A percentile compares a stretch with the other conserved stretches of the same genome.
Conservation (phyloP, 2,888 invertebrate genomes). For the Eremobia ochroleuca region DNA sequence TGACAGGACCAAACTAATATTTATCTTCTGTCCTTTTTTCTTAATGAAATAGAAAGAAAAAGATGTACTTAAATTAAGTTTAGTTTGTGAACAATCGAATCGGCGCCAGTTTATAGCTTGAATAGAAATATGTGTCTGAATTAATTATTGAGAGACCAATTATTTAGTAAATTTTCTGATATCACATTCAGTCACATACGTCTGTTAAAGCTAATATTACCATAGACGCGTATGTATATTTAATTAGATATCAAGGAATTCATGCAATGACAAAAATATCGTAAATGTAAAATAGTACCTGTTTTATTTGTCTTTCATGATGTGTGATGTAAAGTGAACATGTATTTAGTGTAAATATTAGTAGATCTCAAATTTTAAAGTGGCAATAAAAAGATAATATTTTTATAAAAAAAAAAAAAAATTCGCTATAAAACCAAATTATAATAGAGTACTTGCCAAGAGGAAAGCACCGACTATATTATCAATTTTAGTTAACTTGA, state of each 20-base stretch:
- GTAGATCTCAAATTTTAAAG: constrained; percentile 73
- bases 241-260: constrained; percentile 53
- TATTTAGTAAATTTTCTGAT: constrained; percentile 52
- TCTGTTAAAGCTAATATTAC: constrained; percentile 50
- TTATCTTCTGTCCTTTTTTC: no score
- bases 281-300: constrained; percentile 69
- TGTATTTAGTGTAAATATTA: constrained; percentile 66
- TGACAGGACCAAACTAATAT: no score
- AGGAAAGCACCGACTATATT: constrained; percentile 51
- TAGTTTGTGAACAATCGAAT: no score
- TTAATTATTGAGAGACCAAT: constrained; percentile 55
- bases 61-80: no score
- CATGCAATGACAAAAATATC: constrained; percentile 62
- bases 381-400: constrained; percentile 68
- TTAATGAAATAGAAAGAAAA: no score
- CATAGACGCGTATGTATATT: constrained; percentile 38
- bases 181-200: constrained; percentile 49
- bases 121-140: constrained; percentile 54
- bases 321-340: constrained; percentile 60
- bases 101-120: constrained; percentile 28
- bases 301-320: constrained; percentile 60
- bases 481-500: constrained; percentile 42
- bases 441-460: constrained; percentile 65
- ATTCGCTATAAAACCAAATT: constrained; percentile 59
- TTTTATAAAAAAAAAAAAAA: constrained; percentile 64